These are phyloP conservation scores for Apteryx owenii DNA, from an alignment of 2,113 vertebrate genomes.

Conservation along the genomic window DNA sequence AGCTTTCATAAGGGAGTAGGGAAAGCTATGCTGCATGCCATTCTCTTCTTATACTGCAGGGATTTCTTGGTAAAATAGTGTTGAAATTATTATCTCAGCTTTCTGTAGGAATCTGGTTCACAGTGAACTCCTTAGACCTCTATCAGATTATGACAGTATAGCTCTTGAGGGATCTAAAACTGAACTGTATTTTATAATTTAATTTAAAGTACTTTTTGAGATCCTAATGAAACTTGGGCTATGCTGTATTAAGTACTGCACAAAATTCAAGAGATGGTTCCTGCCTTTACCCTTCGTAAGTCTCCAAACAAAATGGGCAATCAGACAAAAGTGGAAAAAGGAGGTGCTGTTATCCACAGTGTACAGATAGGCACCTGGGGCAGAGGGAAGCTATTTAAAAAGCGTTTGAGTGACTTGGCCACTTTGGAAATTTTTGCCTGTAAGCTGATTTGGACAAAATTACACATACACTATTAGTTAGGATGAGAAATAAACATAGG, in stretches of 20 bases:
- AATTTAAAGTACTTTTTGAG: not conserved
- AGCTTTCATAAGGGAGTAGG: not conserved
- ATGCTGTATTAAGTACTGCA: not conserved
- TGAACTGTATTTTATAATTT: not conserved
- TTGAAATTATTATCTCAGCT: not conserved
- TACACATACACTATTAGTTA: not conserved
- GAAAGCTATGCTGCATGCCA: not conserved
- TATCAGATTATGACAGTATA: not conserved
- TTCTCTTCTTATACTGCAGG: not conserved
- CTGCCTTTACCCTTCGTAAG: not conserved
- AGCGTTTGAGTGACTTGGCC: not conserved
- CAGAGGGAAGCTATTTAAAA: not conserved
- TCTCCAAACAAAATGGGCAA: not conserved
- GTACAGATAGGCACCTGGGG: not conserved
- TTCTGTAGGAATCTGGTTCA: not conserved
- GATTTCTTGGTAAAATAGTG: not conserved
- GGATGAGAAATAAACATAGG: not conserved
- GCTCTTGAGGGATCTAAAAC: not conserved
- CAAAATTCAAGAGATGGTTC: not conserved
- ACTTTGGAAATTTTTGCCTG: not conserved
- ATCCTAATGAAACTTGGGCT: not conserved
- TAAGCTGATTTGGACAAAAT: not conserved
- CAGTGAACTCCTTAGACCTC: not conserved
- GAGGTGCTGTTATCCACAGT: not conserved
- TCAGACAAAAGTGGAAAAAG: not conserved